Evolutionary conservation across 2,113 vertebrate species (phyloP).

Genomic region (Arizona elegans): DNA sequence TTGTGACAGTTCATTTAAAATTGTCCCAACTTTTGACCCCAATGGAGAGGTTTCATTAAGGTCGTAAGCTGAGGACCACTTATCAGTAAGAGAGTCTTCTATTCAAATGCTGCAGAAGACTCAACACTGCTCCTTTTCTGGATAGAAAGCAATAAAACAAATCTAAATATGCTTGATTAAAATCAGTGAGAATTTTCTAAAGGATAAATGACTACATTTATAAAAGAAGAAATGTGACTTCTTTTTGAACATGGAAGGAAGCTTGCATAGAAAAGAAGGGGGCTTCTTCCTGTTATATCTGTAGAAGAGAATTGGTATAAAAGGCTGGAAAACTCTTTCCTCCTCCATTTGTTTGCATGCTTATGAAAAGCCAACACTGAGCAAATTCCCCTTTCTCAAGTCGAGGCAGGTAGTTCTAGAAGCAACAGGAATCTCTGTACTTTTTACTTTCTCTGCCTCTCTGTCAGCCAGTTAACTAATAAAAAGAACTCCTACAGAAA

Average conservation of each 20-base stretch:
- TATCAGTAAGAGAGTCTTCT: not conserved
- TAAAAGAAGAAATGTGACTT: not conserved
- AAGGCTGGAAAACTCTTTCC: not conserved
- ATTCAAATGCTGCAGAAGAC: not conserved
- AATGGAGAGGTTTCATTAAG: not conserved
- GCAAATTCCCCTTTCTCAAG: not conserved
- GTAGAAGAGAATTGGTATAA: not conserved
- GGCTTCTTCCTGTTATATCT: not conserved
- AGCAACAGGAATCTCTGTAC: not conserved
- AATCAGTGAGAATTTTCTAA: not conserved
- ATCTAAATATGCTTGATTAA: not conserved
- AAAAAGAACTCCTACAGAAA: not conserved
- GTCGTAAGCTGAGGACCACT: not conserved
- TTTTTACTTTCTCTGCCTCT: not conserved
- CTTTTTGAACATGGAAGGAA: not conserved
- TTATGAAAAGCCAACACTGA: not conserved
- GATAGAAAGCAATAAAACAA: not conserved
- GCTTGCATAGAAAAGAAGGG: not conserved
- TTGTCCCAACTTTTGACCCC: not conserved
- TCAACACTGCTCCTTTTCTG: not conserved
- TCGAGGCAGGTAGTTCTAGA: not conserved
- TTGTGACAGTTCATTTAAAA: not conserved
- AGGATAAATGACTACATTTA: not conserved
- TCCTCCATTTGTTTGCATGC: not conserved
- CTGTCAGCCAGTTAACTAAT: not conserved